These are phyloP conservation scores for Drosophila serrata DNA, from an alignment of 1,140 invertebrate genomes.

Conservation along the genomic window DNA sequence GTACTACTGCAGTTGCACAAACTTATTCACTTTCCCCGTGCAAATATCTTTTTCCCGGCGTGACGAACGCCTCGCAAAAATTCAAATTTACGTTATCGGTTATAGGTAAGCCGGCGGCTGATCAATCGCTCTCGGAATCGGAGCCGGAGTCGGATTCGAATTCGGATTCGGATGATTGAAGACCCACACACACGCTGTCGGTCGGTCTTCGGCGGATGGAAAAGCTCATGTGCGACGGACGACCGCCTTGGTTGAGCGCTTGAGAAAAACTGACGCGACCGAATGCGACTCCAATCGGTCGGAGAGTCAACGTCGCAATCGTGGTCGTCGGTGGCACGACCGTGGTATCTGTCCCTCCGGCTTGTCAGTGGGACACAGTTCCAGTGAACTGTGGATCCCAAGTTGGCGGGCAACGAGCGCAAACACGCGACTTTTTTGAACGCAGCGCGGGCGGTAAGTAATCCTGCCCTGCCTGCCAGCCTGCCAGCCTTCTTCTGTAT, in stretches of 20 bases:
- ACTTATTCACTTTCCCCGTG: neutral
- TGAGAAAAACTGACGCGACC: constrained; percentile 32
- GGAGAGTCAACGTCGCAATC: constrained; percentile 1
- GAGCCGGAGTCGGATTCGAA: constrained; percentile 2
- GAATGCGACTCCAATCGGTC: constrained; percentile 8
- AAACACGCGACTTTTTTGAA: constrained; percentile 39
- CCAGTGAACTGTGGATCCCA: constrained; percentile 43
- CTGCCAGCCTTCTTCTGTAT: constrained; percentile 11
- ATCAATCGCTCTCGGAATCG: constrained; percentile 33
- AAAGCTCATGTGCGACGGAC: constrained; percentile 20
- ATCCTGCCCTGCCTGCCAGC: constrained; percentile 24
- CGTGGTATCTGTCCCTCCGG: constrained; percentile 31
- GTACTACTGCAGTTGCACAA: neutral
- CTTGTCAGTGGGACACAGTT: constrained; percentile 22
- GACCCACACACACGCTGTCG: constrained; percentile 11
- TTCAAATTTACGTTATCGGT: constrained; percentile 41
- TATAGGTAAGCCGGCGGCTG: constrained; percentile 36
- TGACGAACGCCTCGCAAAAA: constrained; percentile 15
- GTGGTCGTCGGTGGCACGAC: constrained; percentile 1
- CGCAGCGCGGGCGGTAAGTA: constrained; percentile 6
- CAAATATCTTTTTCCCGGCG: constrained; percentile 12
- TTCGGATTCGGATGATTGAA: constrained; percentile 18
- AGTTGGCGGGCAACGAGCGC: constrained; percentile 25
- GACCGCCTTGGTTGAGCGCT: constrained; percentile 47
- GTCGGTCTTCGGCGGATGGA: constrained; percentile 6